Evolutionary conservation across 2,888 invertebrate species (phyloP).

Genomic region (Euclidia mi): DNA sequence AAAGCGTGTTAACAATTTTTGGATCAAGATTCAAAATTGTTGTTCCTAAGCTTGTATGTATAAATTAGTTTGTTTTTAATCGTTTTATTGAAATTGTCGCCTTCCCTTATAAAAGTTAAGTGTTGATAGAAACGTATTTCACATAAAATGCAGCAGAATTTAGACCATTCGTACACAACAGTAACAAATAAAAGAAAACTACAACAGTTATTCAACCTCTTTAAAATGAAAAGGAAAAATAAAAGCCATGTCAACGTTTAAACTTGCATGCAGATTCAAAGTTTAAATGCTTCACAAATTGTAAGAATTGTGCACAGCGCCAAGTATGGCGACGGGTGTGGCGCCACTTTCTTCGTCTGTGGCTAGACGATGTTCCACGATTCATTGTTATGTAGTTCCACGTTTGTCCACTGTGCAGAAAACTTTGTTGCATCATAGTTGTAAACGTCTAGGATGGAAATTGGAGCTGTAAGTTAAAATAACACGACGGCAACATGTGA

Average conservation of each 20-base stretch:
- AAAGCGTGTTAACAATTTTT: no score
- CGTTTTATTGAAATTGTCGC: no score
- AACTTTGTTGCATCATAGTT: slow-evolving; percentile 11
- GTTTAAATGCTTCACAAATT: slow-evolving; percentile 38
- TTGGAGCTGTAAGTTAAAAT: slow-evolving; percentile 31
- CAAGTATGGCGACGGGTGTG: neutral
- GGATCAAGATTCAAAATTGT: no score
- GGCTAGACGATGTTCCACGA: neutral
- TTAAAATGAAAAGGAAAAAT: slow-evolving; percentile 5
- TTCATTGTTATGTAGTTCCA: neutral
- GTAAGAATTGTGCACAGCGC: slow-evolving; percentile 17
- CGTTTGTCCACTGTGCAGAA: neutral
- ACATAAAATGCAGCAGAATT: no score
- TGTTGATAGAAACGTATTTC: no score
- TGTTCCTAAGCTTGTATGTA: no score
- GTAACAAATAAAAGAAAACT: neutral
- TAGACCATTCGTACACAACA: no score
- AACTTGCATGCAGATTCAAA: slow-evolving; percentile 27
- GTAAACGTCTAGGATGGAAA: slow-evolving; percentile 21
- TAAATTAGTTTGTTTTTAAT: no score
- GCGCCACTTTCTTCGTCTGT: neutral
- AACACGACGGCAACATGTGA: slow-evolving; percentile 24
- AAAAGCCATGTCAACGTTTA: slow-evolving; percentile 10
- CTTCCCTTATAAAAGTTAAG: no score
- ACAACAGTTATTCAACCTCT: slow-evolving; percentile 1